Percentiles rank a stretch among this genome's conserved stretches.
Evolutionary conservation across 2,797 vertebrate species (phyloP).

Genomic region (Sebastes oblongus): DNA sequence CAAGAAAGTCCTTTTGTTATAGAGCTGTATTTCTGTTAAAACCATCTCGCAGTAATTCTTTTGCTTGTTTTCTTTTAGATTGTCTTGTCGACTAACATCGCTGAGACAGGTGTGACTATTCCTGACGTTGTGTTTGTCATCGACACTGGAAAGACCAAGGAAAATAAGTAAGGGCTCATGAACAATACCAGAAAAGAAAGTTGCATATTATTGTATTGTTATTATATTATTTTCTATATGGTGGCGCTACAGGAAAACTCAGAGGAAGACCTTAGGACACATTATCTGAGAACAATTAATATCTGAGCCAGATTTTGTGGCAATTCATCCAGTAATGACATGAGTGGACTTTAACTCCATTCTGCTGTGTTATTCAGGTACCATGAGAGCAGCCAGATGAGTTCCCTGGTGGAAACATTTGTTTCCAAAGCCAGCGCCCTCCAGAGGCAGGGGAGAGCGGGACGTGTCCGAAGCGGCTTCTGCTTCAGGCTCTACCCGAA

Average conservation of each 20-base stretch:
- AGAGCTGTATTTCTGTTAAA: not conserved
- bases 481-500: constrained; percentile 95
- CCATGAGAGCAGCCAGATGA: constrained; percentile 99
- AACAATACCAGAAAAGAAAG: not conserved
- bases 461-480: constrained; percentile 91
- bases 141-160: constrained; percentile 95
- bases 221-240: not conserved
- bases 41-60: not conserved
- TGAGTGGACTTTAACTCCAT: not conserved
- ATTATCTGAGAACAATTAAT: not conserved
- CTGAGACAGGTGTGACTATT: constrained; percentile 97
- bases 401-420: constrained; percentile 95
- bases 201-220: not conserved
- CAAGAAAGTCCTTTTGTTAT: not conserved
- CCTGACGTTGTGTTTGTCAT: constrained; percentile 98
- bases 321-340: not conserved
- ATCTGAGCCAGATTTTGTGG: not conserved
- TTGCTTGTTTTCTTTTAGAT: constrained; percentile 82
- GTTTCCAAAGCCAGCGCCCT: constrained; percentile 97
- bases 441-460: constrained; percentile 96
- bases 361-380: constrained; percentile 79
- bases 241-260: not conserved
- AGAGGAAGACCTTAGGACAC: not conserved
- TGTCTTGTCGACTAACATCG: constrained; percentile 98
- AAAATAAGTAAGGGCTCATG: constrained; percentile 88